Percentiles rank a stretch among this genome's conserved stretches.
These are phyloP conservation scores for Drosophila anomelani DNA, from an alignment of 2,888 invertebrate genomes.

Conservation along the genomic window DNA sequence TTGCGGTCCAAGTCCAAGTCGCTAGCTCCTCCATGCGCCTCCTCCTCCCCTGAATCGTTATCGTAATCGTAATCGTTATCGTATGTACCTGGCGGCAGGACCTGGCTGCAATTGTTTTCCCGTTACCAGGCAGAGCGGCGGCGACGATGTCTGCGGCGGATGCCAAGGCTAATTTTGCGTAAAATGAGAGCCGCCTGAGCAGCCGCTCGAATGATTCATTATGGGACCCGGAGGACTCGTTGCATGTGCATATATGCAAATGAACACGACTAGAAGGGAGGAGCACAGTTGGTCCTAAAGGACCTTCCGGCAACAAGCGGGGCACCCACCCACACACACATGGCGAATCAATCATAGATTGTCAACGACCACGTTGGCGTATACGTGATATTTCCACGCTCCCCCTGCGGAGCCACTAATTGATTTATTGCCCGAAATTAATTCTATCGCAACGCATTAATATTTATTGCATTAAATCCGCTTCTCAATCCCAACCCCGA, in stretches of 20 bases:
- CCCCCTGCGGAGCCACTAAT: conserved; percentile 46
- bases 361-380: conserved; percentile 55
- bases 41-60: conserved; percentile 2
- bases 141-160: conserved; percentile 65
- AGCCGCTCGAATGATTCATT: conserved; percentile 68
- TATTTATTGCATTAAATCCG: conserved; percentile 37
- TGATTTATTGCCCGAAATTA: conserved; percentile 67
- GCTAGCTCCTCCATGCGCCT: neutral
- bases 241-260: conserved; percentile 67
- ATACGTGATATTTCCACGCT: conserved; percentile 51
- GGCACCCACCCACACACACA: conserved; percentile 42
- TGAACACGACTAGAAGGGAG: conserved; percentile 40
- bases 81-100: conserved; percentile 52
- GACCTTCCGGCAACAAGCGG: conserved; percentile 22
- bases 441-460: conserved; percentile 44
- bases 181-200: conserved; percentile 59
- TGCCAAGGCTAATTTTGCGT: conserved; percentile 76
- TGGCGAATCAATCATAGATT: conserved; percentile 74
- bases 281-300: neutral
- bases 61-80: conserved; percentile 40
- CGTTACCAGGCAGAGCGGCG: conserved; percentile 40
- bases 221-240: conserved; percentile 44
- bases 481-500: neutral
- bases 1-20: conserved; percentile 6
- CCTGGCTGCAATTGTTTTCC: conserved; percentile 62